phyloP scores from a whole-genome alignment of 2,113 vertebrate genomes.

The Pomatorhinus ruficollis region DNA sequence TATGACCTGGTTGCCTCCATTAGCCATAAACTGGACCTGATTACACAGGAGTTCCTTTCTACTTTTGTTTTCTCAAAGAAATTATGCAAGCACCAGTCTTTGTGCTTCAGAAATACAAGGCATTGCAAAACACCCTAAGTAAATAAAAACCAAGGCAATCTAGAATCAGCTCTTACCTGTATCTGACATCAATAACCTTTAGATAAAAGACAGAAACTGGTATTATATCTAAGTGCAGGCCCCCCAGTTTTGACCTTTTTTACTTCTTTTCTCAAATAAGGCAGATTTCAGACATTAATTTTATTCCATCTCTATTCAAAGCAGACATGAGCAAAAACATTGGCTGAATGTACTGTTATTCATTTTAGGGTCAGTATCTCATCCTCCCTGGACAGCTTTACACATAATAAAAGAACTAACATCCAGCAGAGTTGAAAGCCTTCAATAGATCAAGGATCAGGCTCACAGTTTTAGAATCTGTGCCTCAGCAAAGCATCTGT shows the following conservation, averaged over 20 bases:
- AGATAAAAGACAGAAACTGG: background rate
- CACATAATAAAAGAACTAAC: slow-evolving; percentile 32
- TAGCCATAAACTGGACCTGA: background rate
- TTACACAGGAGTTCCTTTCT: background rate
- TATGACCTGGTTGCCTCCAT: background rate
- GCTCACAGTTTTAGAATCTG: slow-evolving; percentile 30
- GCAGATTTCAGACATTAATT: slow-evolving; percentile 19
- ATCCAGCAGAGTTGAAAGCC: slow-evolving; percentile 56
- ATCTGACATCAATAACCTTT: background rate
- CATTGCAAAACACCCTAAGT: background rate
- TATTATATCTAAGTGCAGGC: background rate
- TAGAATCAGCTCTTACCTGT: background rate
- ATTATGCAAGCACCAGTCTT: background rate
- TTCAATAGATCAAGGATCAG: slow-evolving; percentile 39
- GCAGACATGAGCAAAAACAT: slow-evolving; percentile 28
- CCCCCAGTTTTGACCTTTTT: background rate
- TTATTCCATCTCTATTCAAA: slow-evolving; percentile 41
- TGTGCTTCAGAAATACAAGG: background rate
- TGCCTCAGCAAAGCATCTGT: slow-evolving; percentile 28
- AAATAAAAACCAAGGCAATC: background rate
- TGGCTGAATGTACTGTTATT: slow-evolving; percentile 25
- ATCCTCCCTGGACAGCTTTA: slow-evolving; percentile 33
- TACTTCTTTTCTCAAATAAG: background rate
- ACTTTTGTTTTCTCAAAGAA: background rate
- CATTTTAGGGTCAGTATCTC: slow-evolving; percentile 52